Conservation (phyloP, 2,797 vertebrate species). For the Antrozous pallidus region DNA sequence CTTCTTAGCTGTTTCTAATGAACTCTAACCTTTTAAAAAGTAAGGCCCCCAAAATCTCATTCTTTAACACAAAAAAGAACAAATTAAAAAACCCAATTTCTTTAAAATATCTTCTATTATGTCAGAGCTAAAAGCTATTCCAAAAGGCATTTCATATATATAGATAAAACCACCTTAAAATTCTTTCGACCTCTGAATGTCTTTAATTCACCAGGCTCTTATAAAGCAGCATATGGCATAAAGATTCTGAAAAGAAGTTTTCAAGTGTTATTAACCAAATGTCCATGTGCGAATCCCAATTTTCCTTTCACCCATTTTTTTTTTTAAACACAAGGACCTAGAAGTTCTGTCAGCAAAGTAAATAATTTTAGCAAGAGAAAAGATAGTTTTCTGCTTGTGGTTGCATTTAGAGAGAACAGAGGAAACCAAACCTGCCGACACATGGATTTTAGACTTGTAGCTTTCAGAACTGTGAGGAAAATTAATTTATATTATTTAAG, state of each 20-base stretch:
- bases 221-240: neutral
- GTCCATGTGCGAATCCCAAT: neutral
- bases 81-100: neutral
- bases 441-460: neutral
- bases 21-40: neutral
- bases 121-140: neutral
- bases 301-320: neutral
- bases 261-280: neutral
- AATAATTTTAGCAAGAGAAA: neutral
- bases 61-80: neutral
- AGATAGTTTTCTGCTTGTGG: neutral
- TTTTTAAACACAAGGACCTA: neutral
- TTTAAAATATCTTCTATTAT: constrained; percentile 10
- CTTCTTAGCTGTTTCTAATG: neutral
- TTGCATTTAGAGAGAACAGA: neutral
- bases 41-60: neutral
- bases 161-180: neutral
- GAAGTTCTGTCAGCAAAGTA: neutral
- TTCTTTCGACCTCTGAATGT: neutral
- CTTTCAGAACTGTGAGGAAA: neutral
- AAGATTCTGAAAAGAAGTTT: neutral
- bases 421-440: neutral
- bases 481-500: neutral
- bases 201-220: neutral
- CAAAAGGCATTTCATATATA: neutral